phyloP scores from a whole-genome alignment of 2,888 invertebrate species.

The Phaedon cochleariae region DNA sequence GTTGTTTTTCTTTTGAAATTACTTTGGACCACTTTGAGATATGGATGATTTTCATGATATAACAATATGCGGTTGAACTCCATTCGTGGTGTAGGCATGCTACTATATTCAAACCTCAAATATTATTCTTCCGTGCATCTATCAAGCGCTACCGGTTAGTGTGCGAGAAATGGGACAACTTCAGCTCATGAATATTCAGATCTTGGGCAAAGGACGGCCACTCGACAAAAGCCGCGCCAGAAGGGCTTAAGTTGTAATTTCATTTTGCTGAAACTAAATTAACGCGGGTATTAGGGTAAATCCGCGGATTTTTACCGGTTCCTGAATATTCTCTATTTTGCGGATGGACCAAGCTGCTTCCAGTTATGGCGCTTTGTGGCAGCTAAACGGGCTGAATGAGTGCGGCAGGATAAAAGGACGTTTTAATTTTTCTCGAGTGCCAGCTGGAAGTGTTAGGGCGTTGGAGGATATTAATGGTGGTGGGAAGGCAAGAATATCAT shows the following conservation, averaged over 20 bases:
- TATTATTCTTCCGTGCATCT: slow-evolving; percentile 38
- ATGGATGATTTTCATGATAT: no score
- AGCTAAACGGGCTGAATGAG: neutral
- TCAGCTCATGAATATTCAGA: slow-evolving; percentile 51
- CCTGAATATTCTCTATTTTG: slow-evolving; percentile 14
- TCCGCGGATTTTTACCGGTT: slow-evolving; percentile 39
- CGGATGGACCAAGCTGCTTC: neutral
- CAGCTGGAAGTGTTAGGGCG: neutral
- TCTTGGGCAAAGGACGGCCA: slow-evolving; percentile 39
- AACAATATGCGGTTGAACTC: no score
- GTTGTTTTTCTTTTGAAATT: no score
- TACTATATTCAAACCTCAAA: slow-evolving; percentile 1
- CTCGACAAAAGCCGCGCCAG: slow-evolving; percentile 48
- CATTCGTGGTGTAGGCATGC: no score
- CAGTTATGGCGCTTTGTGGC: slow-evolving; percentile 1
- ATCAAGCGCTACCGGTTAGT: slow-evolving; percentile 42
- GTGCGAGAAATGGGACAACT: slow-evolving; percentile 43
- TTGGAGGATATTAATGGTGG: neutral
- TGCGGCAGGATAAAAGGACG: neutral
- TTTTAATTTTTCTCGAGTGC: neutral
- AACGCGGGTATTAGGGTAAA: slow-evolving; percentile 45
- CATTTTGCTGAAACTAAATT: slow-evolving; percentile 49
- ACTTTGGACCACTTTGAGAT: no score
- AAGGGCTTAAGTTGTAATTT: slow-evolving; percentile 52
- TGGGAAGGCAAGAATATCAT: neutral